phyloP scores from a whole-genome alignment of 2,888 invertebrate species.

The Eristalinus aeneus region DNA sequence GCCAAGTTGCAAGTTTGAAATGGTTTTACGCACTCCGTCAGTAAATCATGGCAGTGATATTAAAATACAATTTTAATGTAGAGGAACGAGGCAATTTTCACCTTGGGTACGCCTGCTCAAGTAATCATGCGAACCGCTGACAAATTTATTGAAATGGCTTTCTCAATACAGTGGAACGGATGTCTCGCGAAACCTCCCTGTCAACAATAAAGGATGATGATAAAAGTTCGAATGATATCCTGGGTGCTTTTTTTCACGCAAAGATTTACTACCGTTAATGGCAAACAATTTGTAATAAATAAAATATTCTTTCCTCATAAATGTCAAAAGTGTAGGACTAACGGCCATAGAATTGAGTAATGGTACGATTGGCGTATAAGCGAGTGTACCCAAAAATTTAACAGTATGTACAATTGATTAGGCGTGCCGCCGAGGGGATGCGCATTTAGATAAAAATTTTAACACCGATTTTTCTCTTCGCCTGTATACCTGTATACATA shows the following conservation, averaged over 20 bases:
- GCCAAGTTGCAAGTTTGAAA: slow-evolving; percentile 42
- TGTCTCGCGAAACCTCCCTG: slow-evolving; percentile 54
- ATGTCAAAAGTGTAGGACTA: slow-evolving; percentile 64
- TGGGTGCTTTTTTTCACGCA: slow-evolving; percentile 20
- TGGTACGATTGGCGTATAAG: slow-evolving; percentile 53
- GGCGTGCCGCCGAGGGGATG: not conserved
- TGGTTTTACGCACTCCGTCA: not conserved
- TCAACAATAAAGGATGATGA: slow-evolving; percentile 67
- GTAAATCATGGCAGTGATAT: slow-evolving; percentile 62
- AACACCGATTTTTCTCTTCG: not conserved
- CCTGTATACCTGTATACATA: not conserved
- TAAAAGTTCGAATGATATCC: slow-evolving; percentile 67
- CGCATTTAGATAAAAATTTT: not conserved
- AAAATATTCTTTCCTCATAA: slow-evolving; percentile 71
- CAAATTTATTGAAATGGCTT: slow-evolving; percentile 70
- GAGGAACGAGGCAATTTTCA: slow-evolving; percentile 67
- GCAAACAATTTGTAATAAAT: slow-evolving; percentile 71
- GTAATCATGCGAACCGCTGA: slow-evolving; percentile 65
- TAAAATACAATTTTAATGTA: slow-evolving; percentile 69
- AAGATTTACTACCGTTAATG: slow-evolving; percentile 69
- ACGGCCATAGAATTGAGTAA: slow-evolving; percentile 61
- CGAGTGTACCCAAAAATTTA: not conserved
- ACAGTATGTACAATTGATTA: slow-evolving; percentile 38
- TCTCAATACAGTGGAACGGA: slow-evolving; percentile 53
- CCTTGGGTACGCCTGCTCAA: slow-evolving; percentile 66